Evolutionary conservation across 2,797 vertebrate species (phyloP), one percentile per base, ranked within the genome.

Genomic region (Eleutherodactylus coqui): DNA sequence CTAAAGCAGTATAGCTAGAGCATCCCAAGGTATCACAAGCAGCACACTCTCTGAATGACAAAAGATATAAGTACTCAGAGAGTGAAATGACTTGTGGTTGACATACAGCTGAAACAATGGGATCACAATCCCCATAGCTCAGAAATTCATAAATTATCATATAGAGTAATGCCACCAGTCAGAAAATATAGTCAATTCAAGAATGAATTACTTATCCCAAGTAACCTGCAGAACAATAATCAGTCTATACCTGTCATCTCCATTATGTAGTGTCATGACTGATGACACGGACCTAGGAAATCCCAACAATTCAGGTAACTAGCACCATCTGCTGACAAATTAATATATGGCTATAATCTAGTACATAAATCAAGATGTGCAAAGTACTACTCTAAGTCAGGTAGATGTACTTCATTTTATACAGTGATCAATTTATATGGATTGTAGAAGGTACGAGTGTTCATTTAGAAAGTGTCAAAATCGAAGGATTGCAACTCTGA

Each of bases 261-360:
- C 85, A 86, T 86, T 86, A 86, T 77, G 60, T 82, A 86, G 47
- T 43, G 36, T 82, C 78, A 82, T 64, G 41, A 81, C 81, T 49
- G 45, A 82, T 75, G 70, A 81, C 43, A 86, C 13, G 32, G 11
- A 75, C 5, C 76, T 3, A 10, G 32, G 36, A 34, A 76, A 76
- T n/a, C 49, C 36, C 5, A 58, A 34, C 58, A 82, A 47, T 7
- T 86, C 75, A 75, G 79, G 8, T 76, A 69, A 82, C 82, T 47
- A 86, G 79, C 72, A 55, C 79, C 85, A 86, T 47, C 85, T 82
- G 64, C 85, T 86, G 79, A 34, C 69, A 41, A 76, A 75, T 69
- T 32, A 60, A 58, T 45, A 83, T 72, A 73, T 24, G 75, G 27
- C n/a, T 58, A 58, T 38, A 17, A 55, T 55, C 43, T 70, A 27